Evolutionary conservation across 1,140 invertebrate species (phyloP), one percentile per base, ranked within the genome.

Genomic region (Psix sp.): DNA sequence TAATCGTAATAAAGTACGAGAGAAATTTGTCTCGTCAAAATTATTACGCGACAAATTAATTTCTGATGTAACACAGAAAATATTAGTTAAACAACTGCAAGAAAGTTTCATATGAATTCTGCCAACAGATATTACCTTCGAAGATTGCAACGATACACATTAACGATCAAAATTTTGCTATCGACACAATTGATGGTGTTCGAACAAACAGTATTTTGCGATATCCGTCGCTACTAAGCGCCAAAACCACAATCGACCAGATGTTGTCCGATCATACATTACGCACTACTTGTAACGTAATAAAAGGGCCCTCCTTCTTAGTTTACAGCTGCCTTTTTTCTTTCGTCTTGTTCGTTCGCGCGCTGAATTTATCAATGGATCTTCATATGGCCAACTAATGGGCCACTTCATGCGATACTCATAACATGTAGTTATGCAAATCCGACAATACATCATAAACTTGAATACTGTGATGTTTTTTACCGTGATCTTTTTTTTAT

Each of bases 281-380:
- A 74, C 70, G 40, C 42, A 38, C 75, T 74, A 67, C 70, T 77
- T 77, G 73, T 71, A 71, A 62, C 56, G 63, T 76, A 76, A 71
- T 71, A 76, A 76, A 76, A 67, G 66, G 49, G 35, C 63, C 49
- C 56, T 67, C 35, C 52, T 77, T 43, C 57, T 71, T 71, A 60
- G 51, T 54, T 66, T 66, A 43, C 76, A 77, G 76, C 76, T 77
- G 76, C 76, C 56, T 77, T 77, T 77, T 71, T 74, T 65, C 66
- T 68, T 63, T 67, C 65, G 66, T 43, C 66, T 76, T 71, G 62
- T 67, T 66, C 42, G 38, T 73, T 66, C 66, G 67, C 76, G 67
- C 72, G 67, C 43, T 33, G 54, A 72, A 75, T 72, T 75, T 77
- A 77, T 77, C 72, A 77, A 77, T 74, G 66, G 72, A 77, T 77